Conservation (phyloP, 2,888 invertebrate genomes). For the Rambutsinella grinnellia region DNA sequence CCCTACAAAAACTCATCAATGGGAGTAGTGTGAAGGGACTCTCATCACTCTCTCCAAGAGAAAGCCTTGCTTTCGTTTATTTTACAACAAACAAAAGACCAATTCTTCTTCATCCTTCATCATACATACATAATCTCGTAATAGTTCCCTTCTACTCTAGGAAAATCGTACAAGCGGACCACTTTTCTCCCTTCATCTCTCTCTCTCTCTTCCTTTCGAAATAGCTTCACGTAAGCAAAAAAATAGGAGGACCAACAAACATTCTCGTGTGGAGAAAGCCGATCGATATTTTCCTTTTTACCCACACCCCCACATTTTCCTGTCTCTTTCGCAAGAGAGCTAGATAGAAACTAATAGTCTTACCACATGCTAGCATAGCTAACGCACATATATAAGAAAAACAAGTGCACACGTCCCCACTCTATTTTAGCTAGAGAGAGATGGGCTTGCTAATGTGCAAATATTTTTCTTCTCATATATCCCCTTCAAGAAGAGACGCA, state of each 20-base stretch:
- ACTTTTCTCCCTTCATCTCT: background rate
- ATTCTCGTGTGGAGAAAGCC: constrained; percentile 16
- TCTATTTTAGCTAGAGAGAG: constrained; percentile 14
- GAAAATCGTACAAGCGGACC: background rate
- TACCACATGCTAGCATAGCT: constrained; percentile 47
- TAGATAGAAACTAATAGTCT: constrained; percentile 45
- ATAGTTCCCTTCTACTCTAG: background rate
- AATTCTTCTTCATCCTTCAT: background rate
- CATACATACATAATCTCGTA: background rate
- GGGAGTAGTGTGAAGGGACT: too few species aligned
- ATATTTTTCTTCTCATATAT: constrained; percentile 5
- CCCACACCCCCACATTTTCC: constrained; percentile 55
- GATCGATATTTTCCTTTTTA: constrained; percentile 50
- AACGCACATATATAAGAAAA: constrained; percentile 30
- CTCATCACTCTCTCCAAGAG: background rate
- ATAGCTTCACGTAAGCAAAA: background rate
- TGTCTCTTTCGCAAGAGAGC: background rate
- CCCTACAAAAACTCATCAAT: too few species aligned
- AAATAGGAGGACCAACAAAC: constrained; percentile 1
- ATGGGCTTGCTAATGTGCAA: constrained; percentile 5
- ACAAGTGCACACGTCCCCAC: constrained; percentile 27
- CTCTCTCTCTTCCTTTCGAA: background rate
- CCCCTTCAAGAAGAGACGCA: too few species aligned
- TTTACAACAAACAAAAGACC: background rate
- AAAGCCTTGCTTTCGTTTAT: background rate